Base-by-base conservation (phyloP, 2,888 invertebrate species). In the Geophilus truncorum region DNA sequence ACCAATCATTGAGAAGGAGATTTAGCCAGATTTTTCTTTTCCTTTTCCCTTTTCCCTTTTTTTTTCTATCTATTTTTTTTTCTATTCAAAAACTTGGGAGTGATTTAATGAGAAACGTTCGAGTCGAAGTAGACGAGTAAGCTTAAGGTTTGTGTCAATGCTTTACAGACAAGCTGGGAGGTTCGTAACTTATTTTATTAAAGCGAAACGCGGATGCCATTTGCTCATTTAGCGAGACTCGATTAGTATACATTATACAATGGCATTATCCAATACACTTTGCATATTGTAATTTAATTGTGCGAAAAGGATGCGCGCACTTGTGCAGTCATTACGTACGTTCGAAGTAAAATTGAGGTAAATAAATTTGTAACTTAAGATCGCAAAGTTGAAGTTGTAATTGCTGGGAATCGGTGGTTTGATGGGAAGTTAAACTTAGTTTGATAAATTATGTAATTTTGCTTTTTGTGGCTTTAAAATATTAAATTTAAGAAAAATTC, bases 1-100 rank as follows among this genome's bases (percentile, higher is more conserved):
- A 62, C 62, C 62, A 62, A 62, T 62, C 62, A 62, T 62, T 25
- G 62, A 25, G 62, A 62, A 62, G 62, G 62, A 62, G 62, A 62
- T 62, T 62, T 62, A 62, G 62, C 62, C 62, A 62, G 62, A 62
- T 62, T 62, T 62, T 62, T 62, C 25, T 9, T 45, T 45, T 6
- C 45, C 5, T 45, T 45, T 12, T 40, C 9, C 36, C 9, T 9
- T 34, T 40, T 40, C 36, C n/a, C 57, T 57, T 15, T 57, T 57
- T 57, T 57, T 57, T 51, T 51, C 5, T 51, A 9, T 51, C 18
- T 51, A n/a, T n/a, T n/a, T n/a, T n/a, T n/a, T n/a, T n/a, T n/a
- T n/a, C n/a, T n/a, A n/a, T n/a, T n/a, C n/a, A n/a, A n/a, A n/a
- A n/a, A n/a, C n/a, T n/a, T n/a, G n/a, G n/a, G n/a, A n/a, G n/a